phyloP scores from a whole-genome alignment of 2,113 vertebrate species.

The Zeus faber region DNA sequence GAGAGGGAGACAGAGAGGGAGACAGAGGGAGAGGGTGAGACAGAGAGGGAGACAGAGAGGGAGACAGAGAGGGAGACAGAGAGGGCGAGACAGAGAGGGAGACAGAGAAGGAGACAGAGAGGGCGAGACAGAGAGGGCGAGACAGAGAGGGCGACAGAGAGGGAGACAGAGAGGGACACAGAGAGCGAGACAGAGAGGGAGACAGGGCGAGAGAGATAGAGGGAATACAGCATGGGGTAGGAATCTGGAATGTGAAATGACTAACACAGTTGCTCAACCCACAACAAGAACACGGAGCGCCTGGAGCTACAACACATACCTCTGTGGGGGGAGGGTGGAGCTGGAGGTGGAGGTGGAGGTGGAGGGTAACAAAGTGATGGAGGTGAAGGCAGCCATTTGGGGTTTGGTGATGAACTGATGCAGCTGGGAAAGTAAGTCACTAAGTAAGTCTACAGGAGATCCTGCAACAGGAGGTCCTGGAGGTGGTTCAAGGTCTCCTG shows the following conservation, averaged over 20 bases:
- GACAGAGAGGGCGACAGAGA: constrained; percentile 23
- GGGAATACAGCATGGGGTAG: constrained; percentile 63
- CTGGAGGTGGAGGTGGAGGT: constrained; percentile 30
- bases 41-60: not conserved
- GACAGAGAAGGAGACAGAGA: not conserved
- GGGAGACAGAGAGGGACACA: constrained; percentile 10
- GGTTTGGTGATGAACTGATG: constrained; percentile 14
- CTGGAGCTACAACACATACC: constrained; percentile 77
- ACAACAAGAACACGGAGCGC: constrained; percentile 79
- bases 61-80: not conserved
- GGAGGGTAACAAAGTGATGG: constrained; percentile 19
- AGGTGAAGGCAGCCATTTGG: constrained; percentile 8
- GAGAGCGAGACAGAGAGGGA: constrained; percentile 25
- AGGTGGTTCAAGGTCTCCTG: no score
- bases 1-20: no score
- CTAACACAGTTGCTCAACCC: constrained; percentile 80
- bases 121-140: constrained; percentile 6
- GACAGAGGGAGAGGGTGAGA: not conserved
- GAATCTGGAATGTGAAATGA: constrained; percentile 79
- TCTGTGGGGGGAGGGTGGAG: constrained; percentile 48
- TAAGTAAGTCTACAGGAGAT: no score
- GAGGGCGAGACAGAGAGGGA: not conserved
- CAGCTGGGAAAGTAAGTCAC: no score
- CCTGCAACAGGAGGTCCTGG: no score
- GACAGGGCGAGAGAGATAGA: constrained; percentile 23